phyloP scores from a whole-genome alignment of 2,797 vertebrate species.

The Chelon labrosus region DNA sequence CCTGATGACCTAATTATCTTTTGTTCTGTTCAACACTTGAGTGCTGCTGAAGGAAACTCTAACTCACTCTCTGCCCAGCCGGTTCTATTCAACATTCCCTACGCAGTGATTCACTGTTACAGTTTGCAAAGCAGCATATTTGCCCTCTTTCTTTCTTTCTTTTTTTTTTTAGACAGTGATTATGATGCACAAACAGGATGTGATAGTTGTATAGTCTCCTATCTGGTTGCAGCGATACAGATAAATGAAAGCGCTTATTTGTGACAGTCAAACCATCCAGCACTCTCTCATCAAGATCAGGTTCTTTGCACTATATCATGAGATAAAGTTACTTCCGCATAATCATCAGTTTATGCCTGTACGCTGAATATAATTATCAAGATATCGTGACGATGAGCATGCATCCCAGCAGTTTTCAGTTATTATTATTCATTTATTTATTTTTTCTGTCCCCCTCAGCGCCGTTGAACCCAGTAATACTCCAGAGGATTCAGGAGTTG shows the following conservation, averaged over 20 bases:
- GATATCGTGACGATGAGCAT: too few relatives aligned
- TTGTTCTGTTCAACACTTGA: neutral
- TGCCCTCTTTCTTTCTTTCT: neutral
- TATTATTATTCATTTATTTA: neutral
- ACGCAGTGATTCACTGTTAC: conserved; percentile 45
- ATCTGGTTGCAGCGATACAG: neutral
- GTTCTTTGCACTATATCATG: too few relatives aligned
- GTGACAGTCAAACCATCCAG: too few relatives aligned
- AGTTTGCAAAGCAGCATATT: conserved; percentile 18
- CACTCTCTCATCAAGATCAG: too few relatives aligned
- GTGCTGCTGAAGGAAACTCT: neutral
- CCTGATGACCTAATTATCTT: neutral
- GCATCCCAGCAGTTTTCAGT: too few relatives aligned
- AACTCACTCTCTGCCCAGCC: conserved; percentile 39
- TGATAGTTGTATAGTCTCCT: neutral
- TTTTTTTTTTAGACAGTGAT: neutral
- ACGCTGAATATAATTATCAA: too few relatives aligned
- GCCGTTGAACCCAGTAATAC: conserved; percentile 9
- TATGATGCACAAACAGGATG: neutral
- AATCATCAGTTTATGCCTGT: too few relatives aligned
- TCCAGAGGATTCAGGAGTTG: conserved; percentile 8
- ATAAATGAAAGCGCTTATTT: neutral
- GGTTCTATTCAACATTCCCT: conserved; percentile 60
- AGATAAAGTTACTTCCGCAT: too few relatives aligned
- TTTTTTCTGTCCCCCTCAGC: conserved; percentile 45